phyloP scores from a whole-genome alignment of 2,888 invertebrate species.

The Melipona bicolor region DNA sequence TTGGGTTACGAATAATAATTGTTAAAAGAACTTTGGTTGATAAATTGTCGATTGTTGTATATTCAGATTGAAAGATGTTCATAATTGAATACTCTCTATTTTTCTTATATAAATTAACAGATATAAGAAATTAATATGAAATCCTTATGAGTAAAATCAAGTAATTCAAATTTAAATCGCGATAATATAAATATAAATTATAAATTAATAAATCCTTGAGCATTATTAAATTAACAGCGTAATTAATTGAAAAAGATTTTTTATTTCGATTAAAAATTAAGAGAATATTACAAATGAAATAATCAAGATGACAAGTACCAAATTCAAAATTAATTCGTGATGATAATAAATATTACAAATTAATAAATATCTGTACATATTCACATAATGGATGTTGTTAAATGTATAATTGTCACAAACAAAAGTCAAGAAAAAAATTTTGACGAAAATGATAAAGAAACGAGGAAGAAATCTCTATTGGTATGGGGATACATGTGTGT shows the following conservation, averaged over 20 bases:
- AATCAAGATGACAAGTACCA: too few species aligned
- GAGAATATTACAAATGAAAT: too few species aligned
- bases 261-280: too few species aligned
- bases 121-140: neutral
- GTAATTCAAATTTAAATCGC: neutral
- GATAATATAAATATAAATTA: too few species aligned
- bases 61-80: too few species aligned
- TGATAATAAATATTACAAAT: neutral
- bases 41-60: too few species aligned
- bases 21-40: neutral
- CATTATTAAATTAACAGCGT: too few species aligned
- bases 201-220: neutral
- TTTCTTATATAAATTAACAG: neutral
- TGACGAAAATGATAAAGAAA: neutral
- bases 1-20: neutral
- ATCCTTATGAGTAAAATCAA: neutral
- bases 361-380: neutral
- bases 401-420: neutral
- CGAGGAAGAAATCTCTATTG: neutral
- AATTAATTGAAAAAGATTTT: too few species aligned
- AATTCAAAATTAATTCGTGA: too few species aligned
- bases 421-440: neutral
- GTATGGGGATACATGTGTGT: conserved; percentile 1
- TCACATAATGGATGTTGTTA: too few species aligned
- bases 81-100: too few species aligned